Evolutionary conservation across 30 jellyfish, hydroid and myxozoan genomes (phyloP).

Genomic region (Aurelia sp.): DNA sequence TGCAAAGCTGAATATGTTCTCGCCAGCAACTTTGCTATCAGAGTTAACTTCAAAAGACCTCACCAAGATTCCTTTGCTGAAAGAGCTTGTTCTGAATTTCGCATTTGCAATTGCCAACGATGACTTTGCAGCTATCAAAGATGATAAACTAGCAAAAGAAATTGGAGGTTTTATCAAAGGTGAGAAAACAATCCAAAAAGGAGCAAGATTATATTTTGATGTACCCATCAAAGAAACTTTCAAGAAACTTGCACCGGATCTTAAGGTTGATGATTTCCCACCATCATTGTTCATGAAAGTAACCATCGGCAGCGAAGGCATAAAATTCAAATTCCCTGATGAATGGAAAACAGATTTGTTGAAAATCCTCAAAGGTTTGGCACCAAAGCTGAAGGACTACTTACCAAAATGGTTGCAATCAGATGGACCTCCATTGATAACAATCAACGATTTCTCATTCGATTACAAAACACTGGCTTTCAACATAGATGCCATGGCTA

Average conservation of each 20-base stretch:
- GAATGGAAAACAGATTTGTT: conserved; percentile 68
- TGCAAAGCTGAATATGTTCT: conserved; percentile 45
- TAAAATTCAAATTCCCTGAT: conserved; percentile 75
- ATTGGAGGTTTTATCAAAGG: conserved; percentile 37
- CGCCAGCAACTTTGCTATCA: conserved; percentile 54
- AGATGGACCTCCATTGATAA: conserved; percentile 71
- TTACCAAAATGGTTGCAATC: conserved; percentile 69
- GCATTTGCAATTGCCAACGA: conserved; percentile 66
- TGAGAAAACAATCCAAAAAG: conserved; percentile 58
- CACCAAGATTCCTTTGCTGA: conserved; percentile 67
- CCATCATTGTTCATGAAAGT: conserved; percentile 59
- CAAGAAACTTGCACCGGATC: conserved; percentile 61
- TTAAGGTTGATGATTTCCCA: conserved; percentile 56
- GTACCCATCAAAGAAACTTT: conserved; percentile 72
- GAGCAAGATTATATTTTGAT: conserved; percentile 54
- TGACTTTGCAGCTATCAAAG: conserved; percentile 54
- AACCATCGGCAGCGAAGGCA: conserved; percentile 44
- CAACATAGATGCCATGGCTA: conserved; percentile 25
- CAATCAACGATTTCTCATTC: conserved; percentile 58
- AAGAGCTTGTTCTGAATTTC: conserved; percentile 50
- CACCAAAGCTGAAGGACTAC: conserved; percentile 74
- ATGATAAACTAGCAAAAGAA: conserved; percentile 54
- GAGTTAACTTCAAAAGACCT: conserved; percentile 73
- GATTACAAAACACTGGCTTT: conserved; percentile 69
- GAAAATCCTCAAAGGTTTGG: conserved; percentile 66